phyloP scores from a whole-genome alignment of 1,140 invertebrate species.

The Heliothis virescens region DNA sequence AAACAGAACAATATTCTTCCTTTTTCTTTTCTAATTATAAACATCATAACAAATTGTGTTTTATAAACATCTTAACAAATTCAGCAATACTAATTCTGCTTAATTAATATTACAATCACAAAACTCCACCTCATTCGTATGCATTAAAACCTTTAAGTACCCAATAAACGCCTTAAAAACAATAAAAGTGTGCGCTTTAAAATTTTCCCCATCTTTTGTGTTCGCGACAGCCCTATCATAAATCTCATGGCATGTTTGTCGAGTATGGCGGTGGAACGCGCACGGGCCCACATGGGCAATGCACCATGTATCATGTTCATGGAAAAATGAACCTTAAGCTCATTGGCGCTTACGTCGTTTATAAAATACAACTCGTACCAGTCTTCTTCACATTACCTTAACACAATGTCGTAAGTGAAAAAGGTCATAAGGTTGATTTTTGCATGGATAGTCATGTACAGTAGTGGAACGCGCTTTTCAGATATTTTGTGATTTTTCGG shows the following conservation, averaged over 20 bases:
- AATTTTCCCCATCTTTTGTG: conserved; percentile 30
- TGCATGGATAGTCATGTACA: background rate
- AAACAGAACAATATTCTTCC: too few species aligned
- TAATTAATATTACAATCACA: background rate
- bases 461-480: conserved; percentile 20
- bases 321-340: too few species aligned
- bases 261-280: conserved; percentile 54
- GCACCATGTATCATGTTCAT: background rate
- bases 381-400: too few species aligned
- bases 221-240: conserved; percentile 56
- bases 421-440: too few species aligned
- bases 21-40: too few species aligned
- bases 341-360: too few species aligned
- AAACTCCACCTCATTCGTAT: background rate
- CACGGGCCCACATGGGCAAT: conserved; percentile 36
- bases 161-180: conserved; percentile 33
- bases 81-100: background rate
- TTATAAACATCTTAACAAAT: too few species aligned
- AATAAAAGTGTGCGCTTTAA: conserved; percentile 27
- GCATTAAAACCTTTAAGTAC: conserved; percentile 6
- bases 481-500: conserved; percentile 32
- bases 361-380: too few species aligned
- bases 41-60: too few species aligned
- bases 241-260: conserved; percentile 65
- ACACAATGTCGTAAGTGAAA: too few species aligned